Conservation (phyloP, 2,113 vertebrate genomes). For the Echinops telfairi region DNA sequence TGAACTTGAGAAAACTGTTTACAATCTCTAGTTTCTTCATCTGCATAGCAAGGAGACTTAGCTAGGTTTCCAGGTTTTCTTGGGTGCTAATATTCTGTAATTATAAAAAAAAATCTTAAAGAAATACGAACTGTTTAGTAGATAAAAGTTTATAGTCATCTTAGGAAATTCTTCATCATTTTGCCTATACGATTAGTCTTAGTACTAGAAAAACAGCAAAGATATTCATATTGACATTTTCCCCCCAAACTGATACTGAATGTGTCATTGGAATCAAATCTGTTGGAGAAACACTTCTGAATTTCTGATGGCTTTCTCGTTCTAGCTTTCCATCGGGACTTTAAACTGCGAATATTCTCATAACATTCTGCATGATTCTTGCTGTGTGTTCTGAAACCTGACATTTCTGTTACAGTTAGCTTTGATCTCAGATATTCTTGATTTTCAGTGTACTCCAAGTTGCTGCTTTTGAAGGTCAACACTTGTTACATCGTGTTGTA, state of each 20-base stretch:
- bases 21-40: neutral
- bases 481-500: conserved; percentile 48
- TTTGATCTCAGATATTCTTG: conserved; percentile 73
- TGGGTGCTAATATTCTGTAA: conserved; percentile 39
- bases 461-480: conserved; percentile 36
- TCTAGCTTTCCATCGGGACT: conserved; percentile 62
- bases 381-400: conserved; percentile 64
- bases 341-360: conserved; percentile 64
- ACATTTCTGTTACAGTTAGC: conserved; percentile 66
- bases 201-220: conserved; percentile 45
- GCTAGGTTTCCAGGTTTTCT: neutral
- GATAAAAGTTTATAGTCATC: conserved; percentile 33
- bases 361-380: conserved; percentile 56
- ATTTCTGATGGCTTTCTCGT: conserved; percentile 62
- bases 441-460: conserved; percentile 64
- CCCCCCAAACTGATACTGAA: conserved; percentile 3
- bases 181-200: conserved; percentile 58
- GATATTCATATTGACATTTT: conserved; percentile 64
- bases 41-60: neutral
- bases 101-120: conserved; percentile 48
- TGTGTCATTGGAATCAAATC: conserved; percentile 53
- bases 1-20: neutral
- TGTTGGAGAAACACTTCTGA: conserved; percentile 53
- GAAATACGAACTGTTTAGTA: conserved; percentile 57
- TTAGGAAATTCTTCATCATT: conserved; percentile 42